phyloP scores from a whole-genome alignment of 2,113 vertebrate genomes.

The Pygoscelis adeliae region DNA sequence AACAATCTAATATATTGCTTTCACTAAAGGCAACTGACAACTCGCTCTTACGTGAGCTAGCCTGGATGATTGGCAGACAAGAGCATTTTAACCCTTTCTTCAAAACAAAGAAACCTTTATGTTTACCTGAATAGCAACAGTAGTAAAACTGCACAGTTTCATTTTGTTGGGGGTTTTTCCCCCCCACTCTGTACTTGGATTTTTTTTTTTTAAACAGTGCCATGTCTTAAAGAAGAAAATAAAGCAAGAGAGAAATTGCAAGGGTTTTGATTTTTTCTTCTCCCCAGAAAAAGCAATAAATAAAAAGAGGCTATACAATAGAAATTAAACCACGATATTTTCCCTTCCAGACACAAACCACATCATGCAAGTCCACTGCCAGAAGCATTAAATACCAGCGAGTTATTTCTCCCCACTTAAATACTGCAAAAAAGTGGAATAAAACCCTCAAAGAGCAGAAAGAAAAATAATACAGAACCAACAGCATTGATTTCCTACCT shows the following conservation, averaged over 20 bases:
- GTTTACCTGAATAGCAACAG: background rate
- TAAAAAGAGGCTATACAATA: slow-evolving; percentile 13
- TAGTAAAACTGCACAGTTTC: background rate
- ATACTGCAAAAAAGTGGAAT: background rate
- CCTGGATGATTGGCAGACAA: slow-evolving; percentile 36
- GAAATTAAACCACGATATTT: slow-evolving; percentile 25
- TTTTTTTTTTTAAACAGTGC: background rate
- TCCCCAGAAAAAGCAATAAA: slow-evolving; percentile 13
- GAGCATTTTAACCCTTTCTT: slow-evolving; percentile 12
- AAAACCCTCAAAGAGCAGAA: background rate
- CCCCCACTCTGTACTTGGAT: background rate
- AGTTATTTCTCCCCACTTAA: slow-evolving; percentile 15
- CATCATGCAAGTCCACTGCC: slow-evolving; percentile 37
- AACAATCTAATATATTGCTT: slow-evolving; percentile 51
- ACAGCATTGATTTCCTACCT: slow-evolving; percentile 79
- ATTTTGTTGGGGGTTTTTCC: background rate
- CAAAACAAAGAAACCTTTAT: background rate
- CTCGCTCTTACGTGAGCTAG: background rate
- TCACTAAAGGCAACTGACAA: slow-evolving; percentile 60
- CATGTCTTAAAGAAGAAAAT: background rate
- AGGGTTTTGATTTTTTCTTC: background rate
- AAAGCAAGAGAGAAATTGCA: background rate
- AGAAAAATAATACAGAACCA: background rate
- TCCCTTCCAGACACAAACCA: slow-evolving; percentile 2
- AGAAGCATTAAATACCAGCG: background rate